Conservation (phyloP, 2,888 invertebrate genomes). For the Imbricaverruca yamaguchii region DNA sequence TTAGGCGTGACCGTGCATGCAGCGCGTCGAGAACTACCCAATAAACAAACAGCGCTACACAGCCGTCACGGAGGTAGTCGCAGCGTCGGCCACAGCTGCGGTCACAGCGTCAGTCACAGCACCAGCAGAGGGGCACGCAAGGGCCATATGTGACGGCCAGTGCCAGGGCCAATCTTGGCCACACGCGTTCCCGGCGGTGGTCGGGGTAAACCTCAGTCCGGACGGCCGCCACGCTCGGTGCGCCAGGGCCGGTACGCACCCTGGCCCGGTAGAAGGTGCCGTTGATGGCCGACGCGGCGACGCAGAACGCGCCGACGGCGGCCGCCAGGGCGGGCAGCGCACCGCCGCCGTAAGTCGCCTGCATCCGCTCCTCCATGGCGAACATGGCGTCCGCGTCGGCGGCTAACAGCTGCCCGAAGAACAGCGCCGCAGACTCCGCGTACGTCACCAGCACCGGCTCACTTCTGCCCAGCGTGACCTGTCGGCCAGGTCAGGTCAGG, state of each 20-base stretch:
- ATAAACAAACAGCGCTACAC: too few species aligned
- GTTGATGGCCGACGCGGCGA: background rate
- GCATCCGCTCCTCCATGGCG: slow-evolving; percentile 8
- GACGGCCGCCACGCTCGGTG: too few species aligned
- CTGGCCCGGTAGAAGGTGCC: slow-evolving; percentile 6
- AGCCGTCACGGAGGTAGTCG: too few species aligned
- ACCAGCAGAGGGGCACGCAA: too few species aligned
- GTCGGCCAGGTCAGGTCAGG: background rate
- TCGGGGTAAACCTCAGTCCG: too few species aligned
- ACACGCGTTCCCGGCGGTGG: too few species aligned
- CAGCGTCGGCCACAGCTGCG: too few species aligned
- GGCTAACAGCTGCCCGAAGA: background rate
- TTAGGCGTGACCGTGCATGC: too few species aligned
- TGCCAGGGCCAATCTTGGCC: too few species aligned
- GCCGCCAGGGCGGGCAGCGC: background rate
- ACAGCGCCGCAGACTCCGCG: background rate
- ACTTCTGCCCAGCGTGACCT: background rate
- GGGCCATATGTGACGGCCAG: too few species aligned
- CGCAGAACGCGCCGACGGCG: background rate
- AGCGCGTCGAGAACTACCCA: too few species aligned
- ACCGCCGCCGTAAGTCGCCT: background rate
- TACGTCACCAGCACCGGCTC: background rate
- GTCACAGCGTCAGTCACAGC: too few species aligned
- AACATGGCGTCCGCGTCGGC: background rate
- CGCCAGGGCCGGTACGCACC: background rate